Percentiles rank a stretch among this genome's conserved stretches.
Evolutionary conservation across 2,888 invertebrate species (phyloP).

Genomic region (Eulithis prunata): DNA sequence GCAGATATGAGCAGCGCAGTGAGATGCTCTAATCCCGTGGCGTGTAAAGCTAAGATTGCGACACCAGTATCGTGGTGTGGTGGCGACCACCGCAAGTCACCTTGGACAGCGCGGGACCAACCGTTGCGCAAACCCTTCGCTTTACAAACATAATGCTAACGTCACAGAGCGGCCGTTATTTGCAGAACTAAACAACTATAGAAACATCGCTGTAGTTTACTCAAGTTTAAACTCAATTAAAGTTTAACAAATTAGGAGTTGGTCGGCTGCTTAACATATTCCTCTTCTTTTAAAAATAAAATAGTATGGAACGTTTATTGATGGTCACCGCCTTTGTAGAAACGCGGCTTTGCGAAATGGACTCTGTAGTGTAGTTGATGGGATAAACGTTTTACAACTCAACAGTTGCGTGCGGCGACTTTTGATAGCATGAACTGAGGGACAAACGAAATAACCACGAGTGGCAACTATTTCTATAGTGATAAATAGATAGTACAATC

Average conservation of each 20-base stretch:
- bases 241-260: no score
- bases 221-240: no score
- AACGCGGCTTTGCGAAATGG: background rate
- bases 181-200: background rate
- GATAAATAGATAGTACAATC: no score
- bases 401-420: constrained; percentile 26
- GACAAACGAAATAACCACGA: no score
- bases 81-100: constrained; percentile 41
- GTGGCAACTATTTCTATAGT: no score
- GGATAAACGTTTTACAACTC: constrained; percentile 33
- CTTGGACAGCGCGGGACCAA: constrained; percentile 36
- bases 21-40: constrained; percentile 1
- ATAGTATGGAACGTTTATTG: no score
- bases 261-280: no score
- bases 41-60: constrained; percentile 24
- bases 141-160: background rate
- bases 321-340: background rate
- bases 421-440: constrained; percentile 5
- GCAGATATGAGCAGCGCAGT: no score
- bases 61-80: constrained; percentile 27
- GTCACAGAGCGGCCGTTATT: background rate
- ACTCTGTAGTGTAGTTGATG: constrained; percentile 14
- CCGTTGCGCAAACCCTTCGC: constrained; percentile 35
- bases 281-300: no score
- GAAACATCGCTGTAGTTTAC: no score